Evolutionary conservation across 2,113 vertebrate species (phyloP), one percentile per base, ranked within the genome.

Genomic region (Thalassoma bifasciatum): DNA sequence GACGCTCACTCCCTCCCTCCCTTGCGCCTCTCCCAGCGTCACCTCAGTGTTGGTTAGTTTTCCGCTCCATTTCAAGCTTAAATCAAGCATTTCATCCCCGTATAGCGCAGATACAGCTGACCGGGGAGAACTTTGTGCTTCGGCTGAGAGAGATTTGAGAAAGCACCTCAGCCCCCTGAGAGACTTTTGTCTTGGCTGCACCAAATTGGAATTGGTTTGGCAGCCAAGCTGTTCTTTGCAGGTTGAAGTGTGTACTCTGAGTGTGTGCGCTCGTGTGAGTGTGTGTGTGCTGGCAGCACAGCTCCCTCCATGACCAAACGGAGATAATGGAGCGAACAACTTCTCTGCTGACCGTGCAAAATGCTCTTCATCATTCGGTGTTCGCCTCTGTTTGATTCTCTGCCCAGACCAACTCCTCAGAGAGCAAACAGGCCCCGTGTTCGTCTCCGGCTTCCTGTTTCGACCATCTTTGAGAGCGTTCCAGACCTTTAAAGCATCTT

Each of bases 11-110:
- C 81, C 76, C n/a, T n/a, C n/a, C n/a, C n/a, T n/a, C n/a, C 81
- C 30, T 58, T 64, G 7, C 56, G 53, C 60, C 68, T 0, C 79
- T 74, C 67, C 61, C 58, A 51, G 61, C 76, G 60, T 54, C 66
- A 66, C 77, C 78, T 67, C 77, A 59, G 80, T 34, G 30, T 74
- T 69, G 49, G 58, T 82, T 86, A 66, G 70, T 80, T 89, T 90
- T 91, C 66, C 79, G 73, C 86, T 84, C 82, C 92, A 92, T 90
- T 92, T 90, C 86, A 67, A 68, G 72, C 74, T 69, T 16, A 82
- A 87, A 86, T 88, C 87, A 34, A 75, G 84, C 86, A 77, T 87
- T 79, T 16, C 47, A 46, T 60, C 71, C 73, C 58, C 23, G 74
- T 40, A 36, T 13, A 17, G 36, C 26, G 19, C 63, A 75, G 84